Evolutionary conservation across 2,888 invertebrate species (phyloP).

Genomic region (Eupithecia vulgata): DNA sequence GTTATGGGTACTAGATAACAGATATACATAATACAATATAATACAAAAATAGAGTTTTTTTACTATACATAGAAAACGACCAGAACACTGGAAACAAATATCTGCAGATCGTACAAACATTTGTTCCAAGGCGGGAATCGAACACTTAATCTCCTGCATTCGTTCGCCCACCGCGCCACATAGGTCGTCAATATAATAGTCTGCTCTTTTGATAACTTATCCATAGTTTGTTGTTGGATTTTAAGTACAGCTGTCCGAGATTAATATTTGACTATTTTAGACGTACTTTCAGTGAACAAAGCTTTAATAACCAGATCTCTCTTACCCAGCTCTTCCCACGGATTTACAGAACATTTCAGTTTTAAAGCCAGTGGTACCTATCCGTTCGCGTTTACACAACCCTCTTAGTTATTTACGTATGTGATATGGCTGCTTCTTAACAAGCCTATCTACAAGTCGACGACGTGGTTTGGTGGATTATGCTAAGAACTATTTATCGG

Average conservation of each 20-base stretch:
- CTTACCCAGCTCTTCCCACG: neutral
- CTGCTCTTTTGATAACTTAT: neutral
- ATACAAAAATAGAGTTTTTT: too few relatives aligned
- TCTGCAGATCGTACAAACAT: too few relatives aligned
- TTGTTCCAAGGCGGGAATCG: too few relatives aligned
- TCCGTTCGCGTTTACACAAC: conserved; percentile 50
- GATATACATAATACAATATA: too few relatives aligned
- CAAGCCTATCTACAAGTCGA: conserved; percentile 41
- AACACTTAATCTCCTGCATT: too few relatives aligned
- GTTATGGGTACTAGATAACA: too few relatives aligned
- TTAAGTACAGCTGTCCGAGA: neutral
- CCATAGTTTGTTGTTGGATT: neutral
- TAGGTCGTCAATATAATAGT: too few relatives aligned
- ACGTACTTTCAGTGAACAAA: neutral
- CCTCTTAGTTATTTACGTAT: conserved; percentile 51
- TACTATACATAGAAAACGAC: too few relatives aligned
- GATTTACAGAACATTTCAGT: conserved; percentile 50
- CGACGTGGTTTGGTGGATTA: conserved; percentile 30
- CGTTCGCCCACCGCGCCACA: too few relatives aligned
- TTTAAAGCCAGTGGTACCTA: conserved; percentile 53
- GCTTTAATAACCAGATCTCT: conserved; percentile 7
- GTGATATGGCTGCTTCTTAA: conserved; percentile 33
- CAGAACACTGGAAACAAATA: too few relatives aligned
- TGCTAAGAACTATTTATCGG: conserved; percentile 30
- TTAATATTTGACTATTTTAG: too few relatives aligned